These are phyloP conservation scores for Siphamia tubifer DNA, from an alignment of 2,113 vertebrate species.

Conservation along the genomic window DNA sequence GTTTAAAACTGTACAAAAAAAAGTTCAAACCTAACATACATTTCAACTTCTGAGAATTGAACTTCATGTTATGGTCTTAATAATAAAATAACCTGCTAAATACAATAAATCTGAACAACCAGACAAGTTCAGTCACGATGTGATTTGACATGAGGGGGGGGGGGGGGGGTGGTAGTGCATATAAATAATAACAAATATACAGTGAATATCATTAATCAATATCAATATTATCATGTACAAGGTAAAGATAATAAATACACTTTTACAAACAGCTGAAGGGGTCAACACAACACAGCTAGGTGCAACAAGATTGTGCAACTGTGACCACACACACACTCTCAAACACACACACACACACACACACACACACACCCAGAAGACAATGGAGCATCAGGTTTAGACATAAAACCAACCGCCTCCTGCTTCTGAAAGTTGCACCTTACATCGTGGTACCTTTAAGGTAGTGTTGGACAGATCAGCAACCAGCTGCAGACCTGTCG, in stretches of 20 bases:
- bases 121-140: slow-evolving; percentile 66
- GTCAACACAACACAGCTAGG: slow-evolving; percentile 80
- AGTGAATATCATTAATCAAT: slow-evolving; percentile 92
- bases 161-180: too few species aligned
- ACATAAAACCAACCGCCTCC: not conserved
- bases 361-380: slow-evolving; percentile 4
- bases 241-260: slow-evolving; percentile 90
- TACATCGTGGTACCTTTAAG: slow-evolving; percentile 66
- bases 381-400: slow-evolving; percentile 4
- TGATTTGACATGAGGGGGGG: slow-evolving; percentile 84
- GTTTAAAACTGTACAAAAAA: slow-evolving; percentile 24
- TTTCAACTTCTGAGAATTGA: slow-evolving; percentile 29
- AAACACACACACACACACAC: slow-evolving; percentile 4
- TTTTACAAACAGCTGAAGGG: slow-evolving; percentile 89
- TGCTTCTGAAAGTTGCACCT: slow-evolving; percentile 28
- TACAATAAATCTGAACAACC: slow-evolving; percentile 40
- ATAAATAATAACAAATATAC: slow-evolving; percentile 95
- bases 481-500: slow-evolving; percentile 65
- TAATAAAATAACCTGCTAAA: slow-evolving; percentile 42
- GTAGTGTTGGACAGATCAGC: slow-evolving; percentile 61
- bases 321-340: slow-evolving; percentile 20
- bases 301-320: slow-evolving; percentile 80
- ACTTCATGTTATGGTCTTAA: slow-evolving; percentile 23
- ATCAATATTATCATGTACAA: slow-evolving; percentile 75
- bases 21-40: slow-evolving; percentile 11